Evolutionary conservation across 2,113 vertebrate species (phyloP), one percentile per base, ranked within the genome.

Genomic region (Coracopsis vasa): DNA sequence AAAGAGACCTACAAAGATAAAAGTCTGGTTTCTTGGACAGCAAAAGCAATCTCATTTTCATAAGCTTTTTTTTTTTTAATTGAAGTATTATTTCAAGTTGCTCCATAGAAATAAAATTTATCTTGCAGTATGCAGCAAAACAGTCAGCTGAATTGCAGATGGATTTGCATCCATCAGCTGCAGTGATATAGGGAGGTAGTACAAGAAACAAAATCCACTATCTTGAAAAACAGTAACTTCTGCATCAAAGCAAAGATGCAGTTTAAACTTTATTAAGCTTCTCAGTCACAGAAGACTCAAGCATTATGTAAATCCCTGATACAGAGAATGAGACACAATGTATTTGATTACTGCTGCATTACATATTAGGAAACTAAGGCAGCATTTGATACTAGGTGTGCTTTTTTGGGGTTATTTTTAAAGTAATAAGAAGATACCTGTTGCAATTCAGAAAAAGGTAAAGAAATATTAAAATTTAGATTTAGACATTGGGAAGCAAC

Each of bases 221-320:
- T 69, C 71, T 53, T 82, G 70, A 91, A 88, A 94, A 93, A 82
- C 58, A 92, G 0, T 58, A 91, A 89, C 74, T 67, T 82, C 41
- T 65, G 31, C 28, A 95, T 86, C 79, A 93, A 93, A 93, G 75
- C 42, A 88, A 92, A 92, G 53, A 93, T 67, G 47, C 66, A 86
- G 60, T 80, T 69, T 94, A 66, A 78, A 86, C 94, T 88, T 86
- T 80, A 94, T 80, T 92, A 94, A 88, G 77, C 41, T 91, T 78
- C 75, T 62, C 45, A 83, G 67, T 37, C 91, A 93, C 54, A 80
- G 86, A 83, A 91, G 27, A n/a, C 13, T 92, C 48, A 66, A 86
- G 50, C 33, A 23, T 53, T 92, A 91, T 17, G 50, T 64, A 96
- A 80, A 86, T 66, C 66, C 66, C 48, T 42, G 33, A 84, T 37